A percentile compares a stretch with the other conserved stretches of the same genome.
phyloP scores from a whole-genome alignment of 2,888 invertebrate genomes.

The Poecilus cupreus region DNA sequence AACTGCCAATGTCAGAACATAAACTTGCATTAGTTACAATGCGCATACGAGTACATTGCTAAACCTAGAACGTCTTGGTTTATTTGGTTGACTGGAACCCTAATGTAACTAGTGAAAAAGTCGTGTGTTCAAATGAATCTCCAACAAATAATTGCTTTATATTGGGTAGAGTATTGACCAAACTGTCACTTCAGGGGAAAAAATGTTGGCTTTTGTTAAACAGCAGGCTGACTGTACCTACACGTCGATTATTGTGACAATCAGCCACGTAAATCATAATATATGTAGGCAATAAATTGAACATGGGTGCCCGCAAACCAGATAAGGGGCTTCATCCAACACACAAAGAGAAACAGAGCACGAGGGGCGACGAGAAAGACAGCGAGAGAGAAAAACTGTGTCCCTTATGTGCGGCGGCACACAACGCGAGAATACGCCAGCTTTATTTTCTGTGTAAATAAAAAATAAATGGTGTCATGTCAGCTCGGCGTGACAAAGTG shows the following conservation, averaged over 20 bases:
- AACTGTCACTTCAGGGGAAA: too few relatives aligned
- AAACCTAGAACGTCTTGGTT: too few relatives aligned
- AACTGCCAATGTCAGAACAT: too few relatives aligned
- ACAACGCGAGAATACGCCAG: slow-evolving; percentile 10
- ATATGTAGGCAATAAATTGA: slow-evolving; percentile 59
- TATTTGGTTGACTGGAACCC: too few relatives aligned
- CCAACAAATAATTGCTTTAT: too few relatives aligned
- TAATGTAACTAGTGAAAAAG: too few relatives aligned
- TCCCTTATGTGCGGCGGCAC: not conserved
- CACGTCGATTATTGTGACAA: slow-evolving; percentile 58
- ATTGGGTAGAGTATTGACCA: too few relatives aligned
- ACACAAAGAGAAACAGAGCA: slow-evolving; percentile 2
- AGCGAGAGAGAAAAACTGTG: not conserved
- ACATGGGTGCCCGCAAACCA: slow-evolving; percentile 47
- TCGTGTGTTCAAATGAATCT: too few relatives aligned
- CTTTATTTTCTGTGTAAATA: slow-evolving; percentile 58
- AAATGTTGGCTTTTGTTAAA: slow-evolving; percentile 4
- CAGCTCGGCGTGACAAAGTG: slow-evolving; percentile 66
- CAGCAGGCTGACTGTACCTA: slow-evolving; percentile 10
- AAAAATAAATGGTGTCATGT: slow-evolving; percentile 59
- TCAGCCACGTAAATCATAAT: slow-evolving; percentile 57
- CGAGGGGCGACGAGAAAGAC: not conserved
- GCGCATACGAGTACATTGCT: too few relatives aligned
- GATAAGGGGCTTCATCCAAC: slow-evolving; percentile 49
- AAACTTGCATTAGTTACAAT: too few relatives aligned